phyloP scores from a whole-genome alignment of 2,888 invertebrate species.

The Cataglyphis cursor region DNA sequence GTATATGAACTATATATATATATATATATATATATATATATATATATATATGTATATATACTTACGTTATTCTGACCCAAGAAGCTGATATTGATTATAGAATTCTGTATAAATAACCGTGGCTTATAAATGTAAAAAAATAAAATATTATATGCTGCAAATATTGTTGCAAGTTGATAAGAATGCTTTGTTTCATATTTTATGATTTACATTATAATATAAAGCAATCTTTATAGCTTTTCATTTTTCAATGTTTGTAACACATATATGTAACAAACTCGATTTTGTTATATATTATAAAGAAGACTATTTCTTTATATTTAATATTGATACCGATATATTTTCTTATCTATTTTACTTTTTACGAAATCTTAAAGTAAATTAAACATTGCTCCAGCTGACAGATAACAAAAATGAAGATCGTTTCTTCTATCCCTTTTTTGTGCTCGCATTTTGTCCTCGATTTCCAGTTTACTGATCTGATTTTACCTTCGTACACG shows the following conservation, averaged over 20 bases:
- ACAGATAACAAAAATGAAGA: slow-evolving; percentile 46
- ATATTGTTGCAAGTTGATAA: neutral
- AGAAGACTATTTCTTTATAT: neutral
- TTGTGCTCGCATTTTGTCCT: slow-evolving; percentile 40
- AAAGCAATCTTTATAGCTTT: neutral
- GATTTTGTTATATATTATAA: neutral
- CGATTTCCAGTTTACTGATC: slow-evolving; percentile 30
- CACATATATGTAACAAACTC: neutral
- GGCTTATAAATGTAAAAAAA: neutral
- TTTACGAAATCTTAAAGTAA: slow-evolving; percentile 47
- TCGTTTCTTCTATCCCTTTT: slow-evolving; percentile 19
- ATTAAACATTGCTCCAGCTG: slow-evolving; percentile 48
- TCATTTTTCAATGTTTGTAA: neutral
- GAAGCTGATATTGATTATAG: slow-evolving; percentile 2
- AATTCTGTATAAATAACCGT: slow-evolving; percentile 10
- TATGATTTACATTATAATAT: too few species aligned
- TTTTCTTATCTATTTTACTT: slow-evolving; percentile 48
- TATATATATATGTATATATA: neutral
- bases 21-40: too few species aligned
- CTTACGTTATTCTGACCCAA: slow-evolving; percentile 39
- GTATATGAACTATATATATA: slow-evolving; percentile 49
- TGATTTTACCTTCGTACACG: slow-evolving; percentile 60
- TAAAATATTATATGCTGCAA: neutral
- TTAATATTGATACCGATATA: neutral
- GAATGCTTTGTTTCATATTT: neutral